Conservation (phyloP, 2,888 invertebrate genomes). For the Synanthedon tipuliformis region DNA sequence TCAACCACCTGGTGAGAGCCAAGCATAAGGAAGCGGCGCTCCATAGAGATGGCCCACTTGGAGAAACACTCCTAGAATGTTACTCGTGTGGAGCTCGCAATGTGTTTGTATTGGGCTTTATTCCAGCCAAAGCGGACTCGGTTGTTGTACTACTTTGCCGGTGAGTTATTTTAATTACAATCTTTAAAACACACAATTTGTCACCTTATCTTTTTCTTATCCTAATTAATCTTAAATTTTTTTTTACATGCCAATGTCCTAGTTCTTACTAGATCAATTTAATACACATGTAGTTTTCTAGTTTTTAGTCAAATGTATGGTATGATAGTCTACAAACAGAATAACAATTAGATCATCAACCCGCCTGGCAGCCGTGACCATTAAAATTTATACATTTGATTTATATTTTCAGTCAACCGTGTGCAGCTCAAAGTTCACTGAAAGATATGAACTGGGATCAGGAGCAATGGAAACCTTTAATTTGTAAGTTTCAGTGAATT, state of each 20-base stretch:
- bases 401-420: conserved; percentile 79
- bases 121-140: conserved; percentile 98
- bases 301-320: no score
- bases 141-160: conserved; percentile 97
- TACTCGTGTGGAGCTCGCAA: conserved; percentile 99
- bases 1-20: conserved; percentile 98
- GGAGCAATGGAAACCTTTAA: conserved; percentile 98
- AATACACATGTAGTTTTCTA: no score
- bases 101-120: conserved; percentile 98
- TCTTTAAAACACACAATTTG: not conserved
- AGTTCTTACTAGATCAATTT: no score
- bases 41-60: conserved; percentile 96
- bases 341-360: no score
- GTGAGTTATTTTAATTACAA: conserved; percentile 11
- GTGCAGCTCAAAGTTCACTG: conserved; percentile 95
- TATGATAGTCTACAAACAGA: no score
- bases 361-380: no score
- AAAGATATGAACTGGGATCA: conserved; percentile 99
- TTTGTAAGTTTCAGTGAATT: conserved; percentile 53
- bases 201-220: no score
- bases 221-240: no score
- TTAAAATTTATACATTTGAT: not conserved
- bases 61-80: conserved; percentile 97
- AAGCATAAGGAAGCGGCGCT: conserved; percentile 99
- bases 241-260: no score